Percentiles rank a stretch among this genome's conserved stretches.
Evolutionary conservation across 2,113 vertebrate species (phyloP).

Genomic region (Cynoglossus semilaevis): DNA sequence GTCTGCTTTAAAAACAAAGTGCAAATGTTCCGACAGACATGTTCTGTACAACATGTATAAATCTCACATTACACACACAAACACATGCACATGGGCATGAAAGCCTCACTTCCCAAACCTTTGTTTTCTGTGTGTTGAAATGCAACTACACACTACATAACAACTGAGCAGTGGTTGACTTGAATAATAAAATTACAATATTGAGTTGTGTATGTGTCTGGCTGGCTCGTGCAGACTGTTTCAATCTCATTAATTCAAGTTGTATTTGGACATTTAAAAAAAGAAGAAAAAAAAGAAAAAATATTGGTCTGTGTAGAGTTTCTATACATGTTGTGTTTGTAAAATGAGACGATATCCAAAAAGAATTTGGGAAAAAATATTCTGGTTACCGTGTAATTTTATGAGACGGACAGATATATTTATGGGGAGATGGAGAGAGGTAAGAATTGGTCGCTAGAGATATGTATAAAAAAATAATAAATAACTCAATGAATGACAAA

Average conservation of each 20-base stretch:
- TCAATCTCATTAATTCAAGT: constrained; percentile 60
- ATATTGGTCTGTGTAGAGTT: constrained; percentile 77
- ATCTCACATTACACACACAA: constrained; percentile 47
- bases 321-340: constrained; percentile 82
- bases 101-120: constrained; percentile 65
- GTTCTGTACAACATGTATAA: constrained; percentile 77
- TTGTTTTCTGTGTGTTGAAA: constrained; percentile 67
- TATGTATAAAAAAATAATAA: constrained; percentile 47
- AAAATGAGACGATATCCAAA: constrained; percentile 65
- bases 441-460: constrained; percentile 48
- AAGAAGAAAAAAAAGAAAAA: constrained; percentile 45
- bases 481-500: constrained; percentile 42
- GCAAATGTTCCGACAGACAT: constrained; percentile 68
- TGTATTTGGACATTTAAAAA: constrained; percentile 65
- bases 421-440: constrained; percentile 28
- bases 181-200: constrained; percentile 51
- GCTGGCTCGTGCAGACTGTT: constrained; percentile 68
- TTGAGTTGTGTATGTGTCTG: constrained; percentile 55
- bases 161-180: constrained; percentile 43
- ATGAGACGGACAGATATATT: constrained; percentile 19
- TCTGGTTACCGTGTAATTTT: constrained; percentile 71
- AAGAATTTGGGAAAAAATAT: constrained; percentile 47
- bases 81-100: constrained; percentile 32
- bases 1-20: constrained; percentile 69
- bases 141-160: constrained; percentile 35